A percentile compares a stretch with the other conserved stretches of the same genome.
Conservation (phyloP, 2,113 vertebrate genomes). For the Oreotrochilus melanogaster region DNA sequence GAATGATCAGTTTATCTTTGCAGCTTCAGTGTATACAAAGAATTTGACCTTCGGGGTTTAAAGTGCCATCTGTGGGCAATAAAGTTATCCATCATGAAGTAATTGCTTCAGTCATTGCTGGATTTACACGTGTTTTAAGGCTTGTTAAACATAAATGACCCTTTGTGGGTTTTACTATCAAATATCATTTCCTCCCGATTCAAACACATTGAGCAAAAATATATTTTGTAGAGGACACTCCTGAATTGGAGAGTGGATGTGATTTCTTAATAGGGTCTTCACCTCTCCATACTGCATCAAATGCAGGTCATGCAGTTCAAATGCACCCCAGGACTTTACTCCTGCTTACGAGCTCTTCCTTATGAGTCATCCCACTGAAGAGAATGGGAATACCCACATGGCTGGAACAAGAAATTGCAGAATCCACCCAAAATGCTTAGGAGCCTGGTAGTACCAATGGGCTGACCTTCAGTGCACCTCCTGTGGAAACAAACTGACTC, state of each 20-base stretch:
- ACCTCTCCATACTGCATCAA: not conserved
- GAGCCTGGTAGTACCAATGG: not conserved
- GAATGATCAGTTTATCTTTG: slow-evolving; percentile 49
- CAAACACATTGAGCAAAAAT: slow-evolving; percentile 23
- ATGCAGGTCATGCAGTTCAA: fast-evolving
- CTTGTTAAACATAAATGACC: slow-evolving; percentile 40
- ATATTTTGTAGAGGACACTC: not conserved
- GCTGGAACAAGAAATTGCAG: not conserved
- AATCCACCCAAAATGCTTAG: fast-evolving
- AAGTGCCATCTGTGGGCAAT: slow-evolving; percentile 52
- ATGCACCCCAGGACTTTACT: not conserved
- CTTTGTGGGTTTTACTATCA: slow-evolving; percentile 30
- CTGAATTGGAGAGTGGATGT: fast-evolving
- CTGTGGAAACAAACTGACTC: not conserved
- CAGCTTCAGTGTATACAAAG: slow-evolving; percentile 50
- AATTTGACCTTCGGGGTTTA: slow-evolving; percentile 59
- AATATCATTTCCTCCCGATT: slow-evolving; percentile 37
- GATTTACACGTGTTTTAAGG: slow-evolving; percentile 10
- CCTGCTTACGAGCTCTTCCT: not conserved
- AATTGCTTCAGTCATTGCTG: slow-evolving; percentile 39
- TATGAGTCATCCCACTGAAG: not conserved
- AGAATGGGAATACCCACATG: not conserved
- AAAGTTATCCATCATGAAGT: slow-evolving; percentile 56
- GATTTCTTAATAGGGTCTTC: not conserved
- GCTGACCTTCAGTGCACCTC: not conserved